These are phyloP conservation scores for Crypturellus tataupa DNA, from an alignment of 2,797 vertebrate species.

Conservation along the genomic window DNA sequence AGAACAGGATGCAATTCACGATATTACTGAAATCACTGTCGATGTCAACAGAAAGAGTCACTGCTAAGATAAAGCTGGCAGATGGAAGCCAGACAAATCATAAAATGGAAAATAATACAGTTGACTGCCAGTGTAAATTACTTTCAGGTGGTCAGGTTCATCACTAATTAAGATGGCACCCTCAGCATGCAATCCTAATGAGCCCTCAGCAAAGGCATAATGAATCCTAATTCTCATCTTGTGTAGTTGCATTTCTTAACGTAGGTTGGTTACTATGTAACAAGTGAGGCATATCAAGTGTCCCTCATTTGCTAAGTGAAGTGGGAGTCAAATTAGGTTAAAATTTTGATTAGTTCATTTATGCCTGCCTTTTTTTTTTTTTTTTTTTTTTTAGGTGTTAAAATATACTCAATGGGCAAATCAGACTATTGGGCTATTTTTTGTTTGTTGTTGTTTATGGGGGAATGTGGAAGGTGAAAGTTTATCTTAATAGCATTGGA, in stretches of 20 bases:
- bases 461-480: neutral
- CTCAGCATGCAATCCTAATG: constrained; percentile 58
- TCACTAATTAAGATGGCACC: constrained; percentile 69
- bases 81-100: constrained; percentile 60
- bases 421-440: neutral
- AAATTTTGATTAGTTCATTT: constrained; percentile 29
- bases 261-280: constrained; percentile 35
- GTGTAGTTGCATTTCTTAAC: constrained; percentile 27
- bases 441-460: neutral
- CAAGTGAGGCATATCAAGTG: constrained; percentile 41
- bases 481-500: neutral
- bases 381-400: neutral
- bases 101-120: constrained; percentile 69
- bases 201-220: constrained; percentile 47
- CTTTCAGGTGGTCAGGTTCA: constrained; percentile 77
- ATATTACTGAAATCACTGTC: constrained; percentile 5
- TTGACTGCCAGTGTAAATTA: constrained; percentile 72
- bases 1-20: constrained; percentile 22
- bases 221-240: constrained; percentile 62
- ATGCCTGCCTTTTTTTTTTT: neutral
- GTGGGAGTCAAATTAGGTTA: constrained; percentile 22
- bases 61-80: constrained; percentile 58
- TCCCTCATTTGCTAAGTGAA: constrained; percentile 27
- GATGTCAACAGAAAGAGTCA: constrained; percentile 51
- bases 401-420: neutral